Conservation (phyloP, 2,113 vertebrate species). For the Gymnobelideus leadbeateri region DNA sequence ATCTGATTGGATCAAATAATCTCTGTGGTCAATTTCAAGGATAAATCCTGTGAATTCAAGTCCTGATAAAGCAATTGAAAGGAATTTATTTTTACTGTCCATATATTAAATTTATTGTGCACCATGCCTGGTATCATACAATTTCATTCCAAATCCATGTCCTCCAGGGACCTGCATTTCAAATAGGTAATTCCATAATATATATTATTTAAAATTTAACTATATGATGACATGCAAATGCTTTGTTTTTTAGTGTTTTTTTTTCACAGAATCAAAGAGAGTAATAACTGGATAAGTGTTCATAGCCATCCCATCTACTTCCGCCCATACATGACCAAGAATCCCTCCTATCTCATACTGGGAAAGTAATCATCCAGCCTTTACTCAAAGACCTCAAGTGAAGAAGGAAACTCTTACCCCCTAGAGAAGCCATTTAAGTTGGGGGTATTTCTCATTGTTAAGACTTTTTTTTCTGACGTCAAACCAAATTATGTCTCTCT, state of each 20-base stretch:
- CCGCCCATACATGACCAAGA: background rate
- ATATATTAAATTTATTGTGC: background rate
- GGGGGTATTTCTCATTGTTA: background rate
- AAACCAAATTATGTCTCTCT: background rate
- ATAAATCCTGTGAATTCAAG: background rate
- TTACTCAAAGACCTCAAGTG: background rate
- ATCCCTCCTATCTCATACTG: background rate
- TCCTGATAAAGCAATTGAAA: background rate
- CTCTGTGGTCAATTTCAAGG: background rate
- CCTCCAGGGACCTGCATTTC: background rate
- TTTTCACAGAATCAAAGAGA: background rate
- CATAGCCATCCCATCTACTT: background rate
- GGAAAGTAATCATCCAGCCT: background rate
- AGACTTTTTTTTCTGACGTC: background rate
- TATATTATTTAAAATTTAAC: background rate
- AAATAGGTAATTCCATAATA: background rate
- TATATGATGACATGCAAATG: background rate
- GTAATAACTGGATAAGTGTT: background rate
- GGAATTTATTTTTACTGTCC: background rate
- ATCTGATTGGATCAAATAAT: background rate
- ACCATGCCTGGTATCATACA: background rate
- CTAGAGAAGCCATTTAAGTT: background rate
- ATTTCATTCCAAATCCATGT: background rate
- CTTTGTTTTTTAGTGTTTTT: background rate
- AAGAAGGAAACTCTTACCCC: background rate